phyloP scores from a whole-genome alignment of 1,140 invertebrate species.

The Drosophila azteca region DNA sequence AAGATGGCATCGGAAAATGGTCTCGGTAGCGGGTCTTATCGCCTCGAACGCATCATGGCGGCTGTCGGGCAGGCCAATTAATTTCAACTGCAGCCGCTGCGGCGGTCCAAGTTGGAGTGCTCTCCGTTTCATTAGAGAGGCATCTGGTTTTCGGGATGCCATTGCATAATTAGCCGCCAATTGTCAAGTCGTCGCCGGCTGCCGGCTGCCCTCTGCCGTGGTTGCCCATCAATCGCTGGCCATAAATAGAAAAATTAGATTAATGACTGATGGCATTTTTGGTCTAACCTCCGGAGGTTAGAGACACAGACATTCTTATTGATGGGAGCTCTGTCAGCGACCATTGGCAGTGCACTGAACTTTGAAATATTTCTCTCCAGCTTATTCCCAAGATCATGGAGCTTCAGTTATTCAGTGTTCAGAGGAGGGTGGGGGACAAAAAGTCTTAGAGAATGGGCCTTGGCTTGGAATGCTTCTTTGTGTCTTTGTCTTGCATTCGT shows the following conservation, averaged over 20 bases:
- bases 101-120: constrained; percentile 7
- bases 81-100: constrained; percentile 39
- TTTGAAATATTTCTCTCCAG: constrained; percentile 30
- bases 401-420: constrained; percentile 17
- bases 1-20: not conserved
- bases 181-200: constrained; percentile 63
- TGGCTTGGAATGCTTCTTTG: too few relatives aligned
- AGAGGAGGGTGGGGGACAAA: not conserved
- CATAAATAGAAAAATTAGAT: constrained; percentile 73
- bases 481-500: too few relatives aligned
- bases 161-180: constrained; percentile 74
- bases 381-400: constrained; percentile 17
- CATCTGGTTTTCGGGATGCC: constrained; percentile 38
- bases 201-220: not conserved
- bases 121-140: not conserved
- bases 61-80: constrained; percentile 47
- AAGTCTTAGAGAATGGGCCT: too few relatives aligned
- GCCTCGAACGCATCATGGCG: constrained; percentile 19
- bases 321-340: constrained; percentile 36
- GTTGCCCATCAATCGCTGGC: constrained; percentile 46
- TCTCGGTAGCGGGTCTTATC: constrained; percentile 34
- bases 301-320: constrained; percentile 53
- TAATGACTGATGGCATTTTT: constrained; percentile 63
- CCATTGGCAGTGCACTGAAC: constrained; percentile 20
- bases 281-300: constrained; percentile 46